phyloP scores from a whole-genome alignment of 1,140 invertebrate species.

The Plectrocnemia conspersa region DNA sequence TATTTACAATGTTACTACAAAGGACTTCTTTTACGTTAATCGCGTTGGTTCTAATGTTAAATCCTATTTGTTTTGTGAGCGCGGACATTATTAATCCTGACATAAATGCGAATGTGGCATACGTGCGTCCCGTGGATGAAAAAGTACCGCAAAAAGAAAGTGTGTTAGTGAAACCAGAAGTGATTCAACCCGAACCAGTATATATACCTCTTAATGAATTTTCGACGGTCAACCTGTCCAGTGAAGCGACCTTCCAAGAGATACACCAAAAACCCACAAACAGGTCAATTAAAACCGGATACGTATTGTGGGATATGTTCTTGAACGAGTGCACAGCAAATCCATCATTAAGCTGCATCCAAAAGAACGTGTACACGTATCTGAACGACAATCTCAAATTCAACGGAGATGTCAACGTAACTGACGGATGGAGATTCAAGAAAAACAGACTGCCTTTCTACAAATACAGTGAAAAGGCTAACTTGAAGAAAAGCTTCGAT shows the following conservation, averaged over 20 bases:
- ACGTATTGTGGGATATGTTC: slow-evolving; percentile 65
- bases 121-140: slow-evolving; percentile 5
- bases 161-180: slow-evolving; percentile 6
- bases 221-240: neutral
- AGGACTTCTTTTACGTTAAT: slow-evolving; percentile 30
- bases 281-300: slow-evolving; percentile 55
- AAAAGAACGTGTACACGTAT: slow-evolving; percentile 68
- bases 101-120: neutral
- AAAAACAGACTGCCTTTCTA: slow-evolving; percentile 61
- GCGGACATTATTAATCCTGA: neutral
- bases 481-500: slow-evolving; percentile 43
- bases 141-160: slow-evolving; percentile 13
- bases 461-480: slow-evolving; percentile 48
- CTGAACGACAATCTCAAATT: slow-evolving; percentile 60
- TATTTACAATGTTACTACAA: slow-evolving; percentile 32
- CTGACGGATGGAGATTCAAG: slow-evolving; percentile 63
- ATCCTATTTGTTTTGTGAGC: neutral
- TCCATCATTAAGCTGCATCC: slow-evolving; percentile 66
- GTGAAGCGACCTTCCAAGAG: slow-evolving; percentile 2
- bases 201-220: too few relatives aligned
- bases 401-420: slow-evolving; percentile 61
- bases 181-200: slow-evolving; percentile 7
- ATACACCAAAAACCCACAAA: slow-evolving; percentile 40
- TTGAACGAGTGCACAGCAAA: slow-evolving; percentile 62
- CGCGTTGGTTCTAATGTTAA: slow-evolving; percentile 18